Conservation (phyloP, 2,797 vertebrate genomes). For the Anabas testudineus region DNA sequence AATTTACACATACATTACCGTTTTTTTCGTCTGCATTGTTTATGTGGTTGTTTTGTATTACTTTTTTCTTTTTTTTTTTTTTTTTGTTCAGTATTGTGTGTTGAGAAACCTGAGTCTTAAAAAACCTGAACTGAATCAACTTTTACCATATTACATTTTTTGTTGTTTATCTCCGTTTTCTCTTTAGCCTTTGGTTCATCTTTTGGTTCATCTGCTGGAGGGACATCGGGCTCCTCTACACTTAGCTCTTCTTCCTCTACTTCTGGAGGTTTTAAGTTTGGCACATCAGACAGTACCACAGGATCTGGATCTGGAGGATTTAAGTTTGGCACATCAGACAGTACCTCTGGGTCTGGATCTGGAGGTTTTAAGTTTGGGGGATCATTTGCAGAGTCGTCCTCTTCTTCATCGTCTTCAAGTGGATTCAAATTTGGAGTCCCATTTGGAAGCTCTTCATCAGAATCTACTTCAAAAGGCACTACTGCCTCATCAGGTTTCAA, state of each 20-base stretch:
- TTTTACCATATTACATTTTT: too few species aligned
- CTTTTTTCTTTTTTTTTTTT: too few species aligned
- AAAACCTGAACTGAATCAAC: neutral
- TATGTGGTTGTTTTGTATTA: too few species aligned
- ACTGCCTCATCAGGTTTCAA: constrained; percentile 74
- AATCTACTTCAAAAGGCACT: constrained; percentile 72
- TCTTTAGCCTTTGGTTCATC: neutral
- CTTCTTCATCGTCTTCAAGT: constrained; percentile 59
- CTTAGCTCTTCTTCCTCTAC: constrained; percentile 77
- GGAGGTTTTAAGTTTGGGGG: constrained; percentile 87
- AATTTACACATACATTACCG: too few species aligned
- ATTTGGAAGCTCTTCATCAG: constrained; percentile 81
- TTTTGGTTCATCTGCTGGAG: constrained; percentile 79
- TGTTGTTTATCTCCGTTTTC: neutral
- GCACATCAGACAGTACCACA: constrained; percentile 76
- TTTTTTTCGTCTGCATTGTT: too few species aligned
- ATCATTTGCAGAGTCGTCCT: constrained; percentile 76
- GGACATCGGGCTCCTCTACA: constrained; percentile 74
- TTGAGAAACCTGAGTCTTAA: neutral
- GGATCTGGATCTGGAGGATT: constrained; percentile 82
- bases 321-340: constrained; percentile 86
- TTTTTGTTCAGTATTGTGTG: too few species aligned
- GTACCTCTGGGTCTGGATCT: constrained; percentile 79
- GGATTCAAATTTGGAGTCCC: constrained; percentile 76
- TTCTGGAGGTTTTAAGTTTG: constrained; percentile 89